Evolutionary conservation across 2,113 vertebrate species (phyloP).

Genomic region (Dunckerocampus dactyliophorus): DNA sequence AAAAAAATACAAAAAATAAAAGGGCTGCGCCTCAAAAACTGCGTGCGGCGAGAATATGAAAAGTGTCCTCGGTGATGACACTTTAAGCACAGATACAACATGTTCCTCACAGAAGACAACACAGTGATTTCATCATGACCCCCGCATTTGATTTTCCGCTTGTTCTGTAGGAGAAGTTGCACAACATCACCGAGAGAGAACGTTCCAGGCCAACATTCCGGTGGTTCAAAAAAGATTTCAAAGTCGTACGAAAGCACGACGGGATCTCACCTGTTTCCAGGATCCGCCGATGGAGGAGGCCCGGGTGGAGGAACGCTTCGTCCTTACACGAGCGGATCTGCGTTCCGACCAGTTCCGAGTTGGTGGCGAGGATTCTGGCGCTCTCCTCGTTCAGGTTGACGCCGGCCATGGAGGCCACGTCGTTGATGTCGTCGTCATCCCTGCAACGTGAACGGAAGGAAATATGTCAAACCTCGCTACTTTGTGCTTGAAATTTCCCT

Average conservation of each 20-base stretch:
- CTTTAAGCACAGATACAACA: slow-evolving; percentile 51
- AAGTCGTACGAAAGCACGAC: too few species aligned
- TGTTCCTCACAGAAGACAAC: slow-evolving; percentile 33
- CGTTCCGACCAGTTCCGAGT: slow-evolving; percentile 81
- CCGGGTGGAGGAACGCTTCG: slow-evolving; percentile 80
- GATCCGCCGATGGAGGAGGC: slow-evolving; percentile 80
- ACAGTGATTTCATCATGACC: slow-evolving; percentile 24
- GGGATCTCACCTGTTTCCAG: slow-evolving; percentile 77
- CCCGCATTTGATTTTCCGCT: slow-evolving; percentile 8
- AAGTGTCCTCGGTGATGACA: slow-evolving; percentile 61
- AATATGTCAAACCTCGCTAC: too few species aligned
- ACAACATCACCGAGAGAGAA: neutral
- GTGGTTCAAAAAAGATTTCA: too few species aligned
- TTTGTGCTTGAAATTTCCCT: too few species aligned
- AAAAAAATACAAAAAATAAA: slow-evolving; percentile 11
- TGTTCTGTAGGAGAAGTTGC: neutral
- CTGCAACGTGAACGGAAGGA: slow-evolving; percentile 44
- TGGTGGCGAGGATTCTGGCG: slow-evolving; percentile 81
- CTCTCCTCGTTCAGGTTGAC: slow-evolving; percentile 86
- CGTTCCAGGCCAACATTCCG: neutral
- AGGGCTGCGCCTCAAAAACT: slow-evolving; percentile 28
- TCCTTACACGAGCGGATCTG: slow-evolving; percentile 84
- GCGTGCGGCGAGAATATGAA: slow-evolving; percentile 41
- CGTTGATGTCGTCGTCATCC: slow-evolving; percentile 86
- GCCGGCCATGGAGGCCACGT: slow-evolving; percentile 84